Conservation (phyloP, 2,113 vertebrate species). For the Eurystomus gularis region DNA sequence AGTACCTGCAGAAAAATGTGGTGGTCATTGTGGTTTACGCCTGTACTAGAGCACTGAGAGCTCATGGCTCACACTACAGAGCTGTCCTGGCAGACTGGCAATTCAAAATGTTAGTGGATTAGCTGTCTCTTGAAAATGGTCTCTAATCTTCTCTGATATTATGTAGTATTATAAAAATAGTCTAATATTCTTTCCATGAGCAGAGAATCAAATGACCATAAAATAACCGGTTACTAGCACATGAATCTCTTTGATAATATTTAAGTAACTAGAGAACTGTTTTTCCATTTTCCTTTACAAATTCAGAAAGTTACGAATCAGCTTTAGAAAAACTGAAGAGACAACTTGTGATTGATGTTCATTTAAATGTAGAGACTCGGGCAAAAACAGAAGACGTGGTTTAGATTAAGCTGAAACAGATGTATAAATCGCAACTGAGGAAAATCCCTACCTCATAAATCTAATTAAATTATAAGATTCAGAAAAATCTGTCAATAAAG, state of each 20-base stretch:
- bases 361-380: neutral
- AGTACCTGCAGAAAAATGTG: neutral
- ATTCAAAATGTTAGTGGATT: neutral
- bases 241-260: neutral
- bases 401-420: neutral
- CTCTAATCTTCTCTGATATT: neutral
- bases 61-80: neutral
- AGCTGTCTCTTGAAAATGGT: neutral
- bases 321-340: neutral
- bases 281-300: neutral
- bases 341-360: neutral
- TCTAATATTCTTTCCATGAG: neutral
- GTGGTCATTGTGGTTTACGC: neutral
- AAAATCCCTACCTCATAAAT: neutral
- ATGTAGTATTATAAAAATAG: neutral
- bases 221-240: neutral
- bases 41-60: neutral
- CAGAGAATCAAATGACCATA: neutral
- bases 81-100: neutral
- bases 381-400: neutral
- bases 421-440: neutral
- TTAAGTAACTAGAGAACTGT: neutral
- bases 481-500: neutral
- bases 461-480: neutral
- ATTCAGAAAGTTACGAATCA: neutral